Percentiles rank a stretch among this genome's conserved stretches.
These are phyloP conservation scores for Gymnopithys bicolor DNA, from an alignment of 2,797 vertebrate species.

Conservation along the genomic window DNA sequence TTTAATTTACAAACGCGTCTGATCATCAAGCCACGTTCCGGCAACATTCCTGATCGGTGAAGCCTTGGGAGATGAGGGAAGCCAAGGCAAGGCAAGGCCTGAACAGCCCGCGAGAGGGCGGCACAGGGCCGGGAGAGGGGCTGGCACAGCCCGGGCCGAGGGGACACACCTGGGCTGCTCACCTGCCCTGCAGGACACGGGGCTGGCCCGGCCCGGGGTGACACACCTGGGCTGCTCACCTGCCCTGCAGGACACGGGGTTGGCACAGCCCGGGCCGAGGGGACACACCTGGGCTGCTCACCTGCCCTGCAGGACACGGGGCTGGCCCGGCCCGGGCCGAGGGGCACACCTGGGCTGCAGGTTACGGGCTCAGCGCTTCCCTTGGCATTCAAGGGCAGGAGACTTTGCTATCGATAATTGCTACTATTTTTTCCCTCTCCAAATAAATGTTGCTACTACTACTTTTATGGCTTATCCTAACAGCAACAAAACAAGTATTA, in stretches of 20 bases:
- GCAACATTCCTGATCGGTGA: neutral
- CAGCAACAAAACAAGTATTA: neutral
- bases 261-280: neutral
- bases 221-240: neutral
- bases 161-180: neutral
- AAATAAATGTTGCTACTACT: neutral
- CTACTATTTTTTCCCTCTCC: rapidly evolving
- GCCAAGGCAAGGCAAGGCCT: neutral
- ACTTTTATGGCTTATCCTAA: neutral
- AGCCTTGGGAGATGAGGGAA: rapidly evolving
- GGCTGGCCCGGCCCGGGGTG: too few species aligned
- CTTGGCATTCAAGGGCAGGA: neutral
- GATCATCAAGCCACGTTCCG: too few species aligned
- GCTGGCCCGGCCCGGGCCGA: too few species aligned
- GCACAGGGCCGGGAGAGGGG: neutral
- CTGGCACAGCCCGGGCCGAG: neutral
- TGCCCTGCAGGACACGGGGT: neutral
- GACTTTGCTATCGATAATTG: neutral
- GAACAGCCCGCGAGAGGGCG: neutral
- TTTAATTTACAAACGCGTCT: neutral
- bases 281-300: neutral
- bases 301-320: neutral
- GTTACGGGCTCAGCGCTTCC: neutral
- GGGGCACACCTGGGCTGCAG: neutral
- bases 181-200: neutral